Conservation (phyloP, 2,888 invertebrate species). For the Crossocerus cetratus region DNA sequence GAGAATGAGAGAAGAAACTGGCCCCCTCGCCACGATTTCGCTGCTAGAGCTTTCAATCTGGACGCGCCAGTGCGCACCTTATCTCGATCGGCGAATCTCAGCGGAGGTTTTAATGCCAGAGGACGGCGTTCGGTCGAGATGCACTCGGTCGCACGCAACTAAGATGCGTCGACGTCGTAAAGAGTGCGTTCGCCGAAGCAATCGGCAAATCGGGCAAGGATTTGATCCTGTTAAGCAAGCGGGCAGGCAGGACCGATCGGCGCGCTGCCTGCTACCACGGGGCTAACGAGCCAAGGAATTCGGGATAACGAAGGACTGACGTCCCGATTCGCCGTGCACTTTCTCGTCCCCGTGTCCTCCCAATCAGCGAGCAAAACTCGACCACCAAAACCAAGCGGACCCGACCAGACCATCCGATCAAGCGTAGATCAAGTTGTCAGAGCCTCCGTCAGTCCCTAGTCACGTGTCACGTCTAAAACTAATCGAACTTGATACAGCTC, state of each 20-base stretch:
- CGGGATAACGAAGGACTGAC: conserved; percentile 13
- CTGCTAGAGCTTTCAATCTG: conserved; percentile 47
- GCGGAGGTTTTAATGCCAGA: conserved; percentile 30
- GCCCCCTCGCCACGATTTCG: conserved; percentile 51
- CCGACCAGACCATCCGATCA: background rate
- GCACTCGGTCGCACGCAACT: too few relatives aligned
- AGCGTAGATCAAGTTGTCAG: conserved; percentile 31
- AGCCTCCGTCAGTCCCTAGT: conserved; percentile 11
- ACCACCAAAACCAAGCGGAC: background rate
- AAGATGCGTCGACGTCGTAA: too few relatives aligned
- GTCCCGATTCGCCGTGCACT: conserved; percentile 15
- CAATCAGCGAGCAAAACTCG: conserved; percentile 13
- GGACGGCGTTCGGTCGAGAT: conserved; percentile 5
- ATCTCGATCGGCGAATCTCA: conserved; percentile 63
- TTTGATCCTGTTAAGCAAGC: conserved; percentile 30
- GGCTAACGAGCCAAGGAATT: conserved; percentile 24
- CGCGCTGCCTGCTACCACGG: background rate
- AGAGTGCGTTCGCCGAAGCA: conserved; percentile 26
- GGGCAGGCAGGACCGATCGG: too few relatives aligned
- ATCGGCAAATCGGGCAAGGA: conserved; percentile 44
- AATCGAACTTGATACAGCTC: background rate
- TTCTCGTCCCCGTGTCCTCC: conserved; percentile 8
- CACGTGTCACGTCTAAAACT: conserved; percentile 18
- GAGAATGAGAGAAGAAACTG: conserved; percentile 32
- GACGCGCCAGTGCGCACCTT: conserved; percentile 43